These are phyloP conservation scores for Diaperis boleti DNA, from an alignment of 2,888 invertebrate species.

Conservation along the genomic window DNA sequence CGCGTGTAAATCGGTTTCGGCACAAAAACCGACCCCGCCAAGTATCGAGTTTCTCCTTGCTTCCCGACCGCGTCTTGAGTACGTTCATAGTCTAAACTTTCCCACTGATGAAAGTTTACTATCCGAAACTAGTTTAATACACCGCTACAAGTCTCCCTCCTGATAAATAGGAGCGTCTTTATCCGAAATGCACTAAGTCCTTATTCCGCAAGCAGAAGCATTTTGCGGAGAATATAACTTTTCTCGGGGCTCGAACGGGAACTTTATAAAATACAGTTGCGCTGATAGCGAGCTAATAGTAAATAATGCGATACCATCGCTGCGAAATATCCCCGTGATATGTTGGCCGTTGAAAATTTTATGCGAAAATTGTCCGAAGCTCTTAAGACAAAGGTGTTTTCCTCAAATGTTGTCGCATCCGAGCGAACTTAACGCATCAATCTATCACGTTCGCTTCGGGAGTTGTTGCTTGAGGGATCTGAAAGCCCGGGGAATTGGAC, in stretches of 20 bases:
- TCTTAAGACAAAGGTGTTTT: slow-evolving; percentile 53
- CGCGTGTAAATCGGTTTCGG: no score
- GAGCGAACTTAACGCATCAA: slow-evolving; percentile 55
- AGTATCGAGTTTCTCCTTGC: not conserved
- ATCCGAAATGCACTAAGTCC: slow-evolving; percentile 24
- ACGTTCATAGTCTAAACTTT: slow-evolving; percentile 3
- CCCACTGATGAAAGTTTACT: slow-evolving; percentile 14
- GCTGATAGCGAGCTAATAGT: slow-evolving; percentile 43
- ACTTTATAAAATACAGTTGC: slow-evolving; percentile 41
- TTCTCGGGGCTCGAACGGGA: slow-evolving; percentile 32
- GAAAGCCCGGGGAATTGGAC: slow-evolving; percentile 29
- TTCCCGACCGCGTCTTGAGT: not conserved
- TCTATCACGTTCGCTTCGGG: slow-evolving; percentile 55
- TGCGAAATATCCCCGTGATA: slow-evolving; percentile 46
- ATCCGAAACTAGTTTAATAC: slow-evolving; percentile 26
- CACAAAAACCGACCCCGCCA: no score
- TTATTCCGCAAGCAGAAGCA: slow-evolving; percentile 12
- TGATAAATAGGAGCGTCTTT: slow-evolving; percentile 27
- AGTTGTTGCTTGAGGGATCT: slow-evolving; percentile 41
- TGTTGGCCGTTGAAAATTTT: slow-evolving; percentile 45
- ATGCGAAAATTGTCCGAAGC: slow-evolving; percentile 41
- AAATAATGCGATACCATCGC: slow-evolving; percentile 48
- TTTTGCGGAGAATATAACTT: slow-evolving; percentile 24
- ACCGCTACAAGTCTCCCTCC: slow-evolving; percentile 19
- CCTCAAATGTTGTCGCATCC: slow-evolving; percentile 52